phyloP scores from a whole-genome alignment of 1,140 invertebrate species.

The Himalopsyche phryganea region DNA sequence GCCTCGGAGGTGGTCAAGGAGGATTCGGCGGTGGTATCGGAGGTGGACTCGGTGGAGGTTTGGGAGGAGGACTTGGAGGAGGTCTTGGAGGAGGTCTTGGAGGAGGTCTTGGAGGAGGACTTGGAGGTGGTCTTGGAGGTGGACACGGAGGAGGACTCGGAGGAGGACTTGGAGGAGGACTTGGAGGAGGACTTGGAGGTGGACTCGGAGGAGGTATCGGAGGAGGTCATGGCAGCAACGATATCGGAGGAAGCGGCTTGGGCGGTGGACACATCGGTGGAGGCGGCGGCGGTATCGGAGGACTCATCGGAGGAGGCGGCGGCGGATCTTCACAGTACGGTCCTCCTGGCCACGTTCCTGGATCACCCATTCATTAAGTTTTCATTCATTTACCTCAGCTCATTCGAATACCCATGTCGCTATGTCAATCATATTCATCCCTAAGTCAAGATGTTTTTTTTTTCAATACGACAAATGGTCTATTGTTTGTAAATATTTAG shows the following conservation, averaged over 20 bases:
- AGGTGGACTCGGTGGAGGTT: no score
- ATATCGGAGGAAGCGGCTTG: slow-evolving; percentile 38
- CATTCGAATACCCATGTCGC: slow-evolving; percentile 6
- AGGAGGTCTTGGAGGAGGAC: no score
- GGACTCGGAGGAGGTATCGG: slow-evolving; percentile 24
- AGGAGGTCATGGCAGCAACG: slow-evolving; percentile 37
- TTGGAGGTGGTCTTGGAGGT: no score
- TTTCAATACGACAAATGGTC: no score
- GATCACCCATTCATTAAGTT: slow-evolving; percentile 21
- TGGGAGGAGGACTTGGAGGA: no score
- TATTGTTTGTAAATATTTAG: no score
- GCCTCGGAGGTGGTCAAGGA: slow-evolving; percentile 36
- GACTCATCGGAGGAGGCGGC: slow-evolving; percentile 13
- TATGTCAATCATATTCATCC: slow-evolving; percentile 11
- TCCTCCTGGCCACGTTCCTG: slow-evolving; percentile 24
- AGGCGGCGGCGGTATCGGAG: slow-evolving; percentile 35
- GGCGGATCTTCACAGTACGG: slow-evolving; percentile 15
- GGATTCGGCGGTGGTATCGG: slow-evolving; percentile 40
- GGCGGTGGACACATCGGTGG: slow-evolving; percentile 17
- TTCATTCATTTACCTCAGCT: not conserved
- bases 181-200: no score
- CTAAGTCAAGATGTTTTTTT: slow-evolving; percentile 12
- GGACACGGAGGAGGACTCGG: no score
- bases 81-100: no score
- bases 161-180: no score